Evolutionary conservation across 2,888 invertebrate genomes (phyloP), one percentile per base, ranked within the genome.

Genomic region (Rhamphomyia laevipes): DNA sequence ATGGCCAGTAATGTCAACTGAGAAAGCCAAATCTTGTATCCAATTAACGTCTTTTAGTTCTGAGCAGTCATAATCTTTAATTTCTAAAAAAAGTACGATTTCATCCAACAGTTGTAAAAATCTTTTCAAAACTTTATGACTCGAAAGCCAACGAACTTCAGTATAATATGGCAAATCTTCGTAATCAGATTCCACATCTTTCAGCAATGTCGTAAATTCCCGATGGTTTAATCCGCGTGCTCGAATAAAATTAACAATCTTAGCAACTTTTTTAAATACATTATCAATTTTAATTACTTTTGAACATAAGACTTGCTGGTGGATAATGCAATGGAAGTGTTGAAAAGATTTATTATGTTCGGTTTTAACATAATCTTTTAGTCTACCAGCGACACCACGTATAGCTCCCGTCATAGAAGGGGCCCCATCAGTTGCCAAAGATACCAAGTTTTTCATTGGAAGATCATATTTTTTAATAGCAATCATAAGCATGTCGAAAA

Each of bases 71-170:
- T 40, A 40, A 1, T 10, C 17, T 21, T 42, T 42, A 18, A 21
- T 21, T 18, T 42, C 23, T 17, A 21, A 42, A 18, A 42, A 42
- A 42, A 42, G 4, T 42, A 42, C 21, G 11, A 42, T 21, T 2
- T 42, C 12, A 21, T 42, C 42, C 7, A 11, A 13, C 33, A 33
- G 13, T 33, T 33, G 4, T 3, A 33, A 33, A 33, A 33, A 33
- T 48, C 48, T 48, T 48, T 54, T 54, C 50, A 55, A 52, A 37
- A 56, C 55, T 49, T 53, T 56, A 47, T 50, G 50, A 50, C 53
- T 51, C 23, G 50, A 55, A 50, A 57, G 52, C 55, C 53, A 56
- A 43, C 57, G 51, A 43, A 55, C 49, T 52, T 57, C 52, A 45
- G 52, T 54, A 50, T 53, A 55, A 51, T 56, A 52, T 30, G 54